Conservation (phyloP, 2,888 invertebrate genomes). For the Nasonovia ribisnigri region DNA sequence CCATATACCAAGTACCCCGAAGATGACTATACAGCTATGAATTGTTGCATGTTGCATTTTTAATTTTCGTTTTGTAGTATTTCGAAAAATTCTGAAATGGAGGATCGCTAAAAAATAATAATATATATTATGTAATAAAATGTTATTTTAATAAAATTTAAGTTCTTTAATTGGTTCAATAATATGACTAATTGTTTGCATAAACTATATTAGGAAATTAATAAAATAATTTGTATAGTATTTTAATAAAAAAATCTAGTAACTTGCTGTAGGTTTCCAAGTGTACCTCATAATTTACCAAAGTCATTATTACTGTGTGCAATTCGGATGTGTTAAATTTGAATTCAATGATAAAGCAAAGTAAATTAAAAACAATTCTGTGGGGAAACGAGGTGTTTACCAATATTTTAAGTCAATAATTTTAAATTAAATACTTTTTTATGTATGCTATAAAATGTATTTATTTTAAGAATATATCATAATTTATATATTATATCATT, state of each 20-base stretch:
- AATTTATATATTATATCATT: not conserved
- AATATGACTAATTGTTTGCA: not conserved
- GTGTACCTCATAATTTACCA: not conserved
- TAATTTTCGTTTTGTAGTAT: conserved; percentile 79
- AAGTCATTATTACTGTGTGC: not conserved
- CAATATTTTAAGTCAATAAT: too few relatives aligned
- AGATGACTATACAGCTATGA: conserved; percentile 76
- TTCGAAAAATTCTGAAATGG: conserved; percentile 83
- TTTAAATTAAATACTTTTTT: not conserved
- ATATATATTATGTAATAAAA: not conserved
- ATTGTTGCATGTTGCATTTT: conserved; percentile 82
- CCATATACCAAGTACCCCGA: conserved; percentile 79
- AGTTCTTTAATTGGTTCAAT: not conserved
- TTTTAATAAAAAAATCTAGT: not conserved
- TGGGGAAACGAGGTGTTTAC: too few relatives aligned
- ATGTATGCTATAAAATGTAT: not conserved
- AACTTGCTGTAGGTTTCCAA: not conserved
- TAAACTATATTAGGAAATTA: not conserved
- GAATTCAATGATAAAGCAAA: not conserved
- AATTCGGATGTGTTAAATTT: not conserved
- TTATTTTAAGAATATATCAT: not conserved
- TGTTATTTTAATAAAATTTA: not conserved
- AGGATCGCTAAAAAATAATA: conserved; percentile 78
- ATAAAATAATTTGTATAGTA: not conserved
- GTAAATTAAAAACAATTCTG: not conserved